Conservation (phyloP, 2,888 invertebrate species). For the Netelia inedita region DNA sequence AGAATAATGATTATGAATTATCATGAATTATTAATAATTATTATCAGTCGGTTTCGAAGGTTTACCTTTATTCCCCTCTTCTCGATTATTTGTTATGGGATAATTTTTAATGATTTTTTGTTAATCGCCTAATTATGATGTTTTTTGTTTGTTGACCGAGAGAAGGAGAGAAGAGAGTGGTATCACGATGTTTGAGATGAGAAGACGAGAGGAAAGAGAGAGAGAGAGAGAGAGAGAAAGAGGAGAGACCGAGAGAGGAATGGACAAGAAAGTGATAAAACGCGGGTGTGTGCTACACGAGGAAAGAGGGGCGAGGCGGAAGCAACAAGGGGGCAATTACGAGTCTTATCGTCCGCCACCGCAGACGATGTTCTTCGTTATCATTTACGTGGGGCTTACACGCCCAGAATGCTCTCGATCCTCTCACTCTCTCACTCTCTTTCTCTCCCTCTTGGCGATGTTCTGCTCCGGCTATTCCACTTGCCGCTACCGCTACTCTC, state of each 20-base stretch:
- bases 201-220: conserved; percentile 33
- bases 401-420: conserved; percentile 66
- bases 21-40: too few species aligned
- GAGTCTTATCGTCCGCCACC: conserved; percentile 76
- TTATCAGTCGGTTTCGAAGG: too few species aligned
- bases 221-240: conserved; percentile 4
- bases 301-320: conserved; percentile 35
- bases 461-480: conserved; percentile 24
- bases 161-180: conserved; percentile 22
- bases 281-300: conserved; percentile 24
- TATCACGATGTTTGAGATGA: conserved; percentile 28
- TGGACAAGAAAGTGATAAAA: not conserved
- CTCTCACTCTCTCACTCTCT: conserved; percentile 50
- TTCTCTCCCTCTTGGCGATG: conserved; percentile 16
- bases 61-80: too few species aligned
- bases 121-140: too few species aligned
- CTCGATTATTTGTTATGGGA: too few species aligned
- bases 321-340: conserved; percentile 75
- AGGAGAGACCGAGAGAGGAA: not conserved
- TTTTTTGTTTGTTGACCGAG: not conserved
- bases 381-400: conserved; percentile 79
- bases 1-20: too few species aligned
- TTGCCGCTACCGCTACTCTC: conserved; percentile 29
- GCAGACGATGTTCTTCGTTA: conserved; percentile 76
- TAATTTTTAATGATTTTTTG: too few species aligned